Percentiles rank a stretch among this genome's conserved stretches.
These are phyloP conservation scores for Neopipo cinnamomea DNA, from an alignment of 2,113 vertebrate genomes.

Conservation along the genomic window DNA sequence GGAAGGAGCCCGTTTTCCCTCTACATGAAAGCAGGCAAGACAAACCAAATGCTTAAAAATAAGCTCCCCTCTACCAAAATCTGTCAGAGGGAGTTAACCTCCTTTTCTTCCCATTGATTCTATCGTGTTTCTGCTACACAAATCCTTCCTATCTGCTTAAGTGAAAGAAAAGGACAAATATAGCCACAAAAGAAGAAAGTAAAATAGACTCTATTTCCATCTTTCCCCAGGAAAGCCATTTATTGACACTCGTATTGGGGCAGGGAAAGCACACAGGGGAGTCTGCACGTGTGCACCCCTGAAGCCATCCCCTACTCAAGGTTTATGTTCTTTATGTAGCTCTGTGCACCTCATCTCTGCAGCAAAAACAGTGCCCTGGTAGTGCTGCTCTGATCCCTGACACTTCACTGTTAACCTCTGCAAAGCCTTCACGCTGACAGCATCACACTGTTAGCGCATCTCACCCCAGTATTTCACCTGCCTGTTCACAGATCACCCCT, in stretches of 20 bases:
- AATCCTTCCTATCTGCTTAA: background rate
- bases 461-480: fast-evolving
- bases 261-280: background rate
- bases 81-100: background rate
- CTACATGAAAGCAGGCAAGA: background rate
- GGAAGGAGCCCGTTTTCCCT: background rate
- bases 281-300: background rate
- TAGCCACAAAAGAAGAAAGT: background rate
- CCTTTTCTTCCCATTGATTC: background rate
- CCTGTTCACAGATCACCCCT: background rate
- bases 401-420: background rate
- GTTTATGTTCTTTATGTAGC: fast-evolving
- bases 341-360: background rate
- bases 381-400: background rate
- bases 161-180: background rate
- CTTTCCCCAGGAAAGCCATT: background rate
- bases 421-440: background rate
- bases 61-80: background rate
- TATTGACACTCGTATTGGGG: fast-evolving
- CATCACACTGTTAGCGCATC: fast-evolving
- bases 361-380: fast-evolving
- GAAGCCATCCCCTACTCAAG: background rate
- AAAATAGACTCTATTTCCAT: background rate
- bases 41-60: background rate
- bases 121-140: background rate